Evolutionary conservation across 23 tunicate species (phyloP), one percentile per base, ranked within the genome.

Genomic region (Oikopleura dioica): DNA sequence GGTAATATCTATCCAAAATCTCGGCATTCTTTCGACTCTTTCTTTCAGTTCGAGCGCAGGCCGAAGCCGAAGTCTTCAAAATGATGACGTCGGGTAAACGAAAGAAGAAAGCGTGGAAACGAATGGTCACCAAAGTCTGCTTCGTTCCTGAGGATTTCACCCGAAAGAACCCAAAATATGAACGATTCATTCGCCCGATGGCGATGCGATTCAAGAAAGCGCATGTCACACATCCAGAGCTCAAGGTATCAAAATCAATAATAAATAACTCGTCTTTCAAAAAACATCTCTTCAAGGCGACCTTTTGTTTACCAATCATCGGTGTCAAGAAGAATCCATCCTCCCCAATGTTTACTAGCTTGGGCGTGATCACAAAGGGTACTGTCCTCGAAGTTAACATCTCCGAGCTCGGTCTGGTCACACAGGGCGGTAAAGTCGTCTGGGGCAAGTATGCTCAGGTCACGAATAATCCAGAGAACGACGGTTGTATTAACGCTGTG

Each of bases 391-490:
- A 89, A 78, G 86, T 89, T 34, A 89, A 89, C 50, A 78, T 89
- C 38, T 84, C 89, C 37, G 96, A 89, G 75, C 92, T 89, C 30
- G 96, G 96, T 35, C 79, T 89, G 30, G 96, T 89, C 2, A 89
- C 96, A 1, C 96, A 89, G 79, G 96, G 96, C 21, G 96, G 96
- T 77, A 89, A 84, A 82, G 89, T 89, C 4, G 82, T 89, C 51
- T 89, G 96, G 96, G 96, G 96, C 59, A 77, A 79, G 83, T 59
- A 80, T 76, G 96, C 96, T 12, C 96, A 89, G 77, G 96, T 89
- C 1, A 89, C 96, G n/a, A 89, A 89, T 76, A 79, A 89, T 75
- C 96, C 96, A 1, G 96, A 89, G 80, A 89, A 89, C 77, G 96
- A 89, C 78, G 89, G 96, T 12, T 89, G 96, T 69, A 84, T 89